Conservation (phyloP, 2,888 invertebrate genomes). For the Dicroscelio sp. region DNA sequence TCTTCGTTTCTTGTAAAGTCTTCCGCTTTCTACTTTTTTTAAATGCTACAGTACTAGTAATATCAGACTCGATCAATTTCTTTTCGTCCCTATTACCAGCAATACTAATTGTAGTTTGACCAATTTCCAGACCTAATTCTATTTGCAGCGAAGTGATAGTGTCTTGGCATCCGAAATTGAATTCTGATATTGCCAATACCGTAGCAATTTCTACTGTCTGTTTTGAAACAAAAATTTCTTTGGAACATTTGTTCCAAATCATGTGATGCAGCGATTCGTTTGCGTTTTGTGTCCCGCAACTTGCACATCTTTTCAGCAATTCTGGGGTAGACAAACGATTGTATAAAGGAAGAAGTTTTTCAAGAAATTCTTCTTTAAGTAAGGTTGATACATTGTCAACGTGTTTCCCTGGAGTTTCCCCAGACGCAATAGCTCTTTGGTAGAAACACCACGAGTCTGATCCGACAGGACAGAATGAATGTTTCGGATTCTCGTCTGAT, state of each 20-base stretch:
- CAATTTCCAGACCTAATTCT: not conserved
- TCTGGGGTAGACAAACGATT: not conserved
- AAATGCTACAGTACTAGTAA: slow-evolving; percentile 3
- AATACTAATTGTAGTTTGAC: not conserved
- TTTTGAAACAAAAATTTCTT: slow-evolving; percentile 23
- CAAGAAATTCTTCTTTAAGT: not conserved
- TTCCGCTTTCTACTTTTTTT: not conserved
- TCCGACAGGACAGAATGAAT: not conserved
- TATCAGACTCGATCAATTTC: not conserved
- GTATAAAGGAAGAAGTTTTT: slow-evolving; percentile 5
- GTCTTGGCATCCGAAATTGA: not conserved
- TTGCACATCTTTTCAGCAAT: not conserved
- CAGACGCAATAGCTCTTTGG: not conserved
- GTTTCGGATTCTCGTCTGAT: not conserved
- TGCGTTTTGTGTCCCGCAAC: slow-evolving; percentile 11
- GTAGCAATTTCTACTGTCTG: not conserved
- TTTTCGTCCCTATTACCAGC: not conserved
- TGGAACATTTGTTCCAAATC: slow-evolving; percentile 7
- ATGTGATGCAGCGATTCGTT: slow-evolving; percentile 19
- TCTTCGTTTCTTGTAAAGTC: not conserved
- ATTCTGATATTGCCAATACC: not conserved
- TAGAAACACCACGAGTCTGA: not conserved
- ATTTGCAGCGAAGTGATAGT: not conserved
- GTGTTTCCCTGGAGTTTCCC: not conserved
- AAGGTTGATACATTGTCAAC: not conserved